phyloP scores from a whole-genome alignment of 2,797 vertebrate genomes.

The Cirrhinus molitorella region DNA sequence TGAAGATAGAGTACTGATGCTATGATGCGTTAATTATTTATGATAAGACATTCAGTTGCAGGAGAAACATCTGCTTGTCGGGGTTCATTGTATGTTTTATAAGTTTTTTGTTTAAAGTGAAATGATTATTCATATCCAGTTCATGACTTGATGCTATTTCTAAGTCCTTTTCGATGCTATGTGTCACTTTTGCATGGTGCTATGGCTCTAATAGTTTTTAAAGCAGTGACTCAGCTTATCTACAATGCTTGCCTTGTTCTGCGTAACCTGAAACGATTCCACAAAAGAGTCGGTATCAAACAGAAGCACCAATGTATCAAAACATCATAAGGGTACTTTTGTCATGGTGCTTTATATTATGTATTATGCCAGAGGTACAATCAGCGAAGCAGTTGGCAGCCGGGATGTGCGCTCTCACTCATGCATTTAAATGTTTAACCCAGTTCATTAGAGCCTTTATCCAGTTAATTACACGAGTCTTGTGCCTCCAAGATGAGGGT shows the following conservation, averaged over 20 bases:
- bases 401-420: slow-evolving; percentile 39
- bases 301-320: slow-evolving; percentile 1
- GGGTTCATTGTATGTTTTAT: not conserved
- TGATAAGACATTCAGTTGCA: slow-evolving; percentile 10
- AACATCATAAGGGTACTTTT: slow-evolving; percentile 12
- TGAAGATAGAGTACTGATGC: slow-evolving; percentile 31
- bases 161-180: not conserved
- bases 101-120: not conserved
- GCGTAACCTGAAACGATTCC: not conserved
- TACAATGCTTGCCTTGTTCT: slow-evolving; percentile 3
- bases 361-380: slow-evolving; percentile 43
- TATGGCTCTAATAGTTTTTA: not conserved
- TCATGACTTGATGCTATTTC: not conserved
- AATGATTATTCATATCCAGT: not conserved
- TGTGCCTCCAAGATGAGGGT: slow-evolving; percentile 47
- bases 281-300: slow-evolving; percentile 2
- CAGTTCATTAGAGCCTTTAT: slow-evolving; percentile 61
- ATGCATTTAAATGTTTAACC: slow-evolving; percentile 57
- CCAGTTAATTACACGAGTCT: slow-evolving; percentile 57
- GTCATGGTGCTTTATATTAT: slow-evolving; percentile 7
- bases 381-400: slow-evolving; percentile 26
- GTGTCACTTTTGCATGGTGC: not conserved
- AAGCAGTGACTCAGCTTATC: slow-evolving; percentile 42
- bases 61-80: slow-evolving; percentile 26
- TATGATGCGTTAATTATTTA: slow-evolving; percentile 36